A percentile compares a stretch with the other conserved stretches of the same genome.
phyloP scores from a whole-genome alignment of 2,797 vertebrate genomes.

The Characodon lateralis region DNA sequence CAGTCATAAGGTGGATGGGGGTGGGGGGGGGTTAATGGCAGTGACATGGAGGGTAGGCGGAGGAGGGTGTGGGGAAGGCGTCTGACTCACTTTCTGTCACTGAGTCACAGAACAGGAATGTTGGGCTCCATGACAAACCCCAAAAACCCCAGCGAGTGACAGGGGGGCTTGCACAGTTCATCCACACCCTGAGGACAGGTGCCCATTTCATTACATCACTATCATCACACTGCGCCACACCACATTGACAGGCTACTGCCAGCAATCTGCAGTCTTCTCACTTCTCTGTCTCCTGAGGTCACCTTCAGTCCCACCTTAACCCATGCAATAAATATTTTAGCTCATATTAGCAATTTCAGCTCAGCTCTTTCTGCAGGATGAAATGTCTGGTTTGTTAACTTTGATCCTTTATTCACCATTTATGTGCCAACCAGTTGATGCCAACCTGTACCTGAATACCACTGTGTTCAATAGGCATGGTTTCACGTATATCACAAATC shows the following conservation, averaged over 20 bases:
- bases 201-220: slow-evolving; percentile 72
- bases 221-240: slow-evolving; percentile 59
- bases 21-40: slow-evolving; percentile 57
- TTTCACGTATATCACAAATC: background rate
- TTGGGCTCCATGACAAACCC: slow-evolving; percentile 78
- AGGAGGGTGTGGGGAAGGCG: slow-evolving; percentile 36
- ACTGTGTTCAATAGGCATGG: background rate
- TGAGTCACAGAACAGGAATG: slow-evolving; percentile 83
- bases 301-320: slow-evolving; percentile 24
- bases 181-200: slow-evolving; percentile 69
- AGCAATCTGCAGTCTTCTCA: slow-evolving; percentile 50
- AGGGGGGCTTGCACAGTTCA: slow-evolving; percentile 24
- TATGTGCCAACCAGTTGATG: background rate
- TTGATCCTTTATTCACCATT: background rate
- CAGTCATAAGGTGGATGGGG: slow-evolving; percentile 65
- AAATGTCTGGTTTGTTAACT: background rate
- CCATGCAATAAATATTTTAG: slow-evolving; percentile 8
- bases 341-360: slow-evolving; percentile 3
- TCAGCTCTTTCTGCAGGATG: slow-evolving; percentile 8
- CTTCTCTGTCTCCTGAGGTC: slow-evolving; percentile 28
- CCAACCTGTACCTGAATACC: background rate
- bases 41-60: slow-evolving; percentile 55
- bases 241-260: slow-evolving; percentile 52
- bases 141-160: slow-evolving; percentile 55
- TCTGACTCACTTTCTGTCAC: slow-evolving; percentile 72